phyloP scores from a whole-genome alignment of 1,140 invertebrate genomes.

The Agrypnia vestita region DNA sequence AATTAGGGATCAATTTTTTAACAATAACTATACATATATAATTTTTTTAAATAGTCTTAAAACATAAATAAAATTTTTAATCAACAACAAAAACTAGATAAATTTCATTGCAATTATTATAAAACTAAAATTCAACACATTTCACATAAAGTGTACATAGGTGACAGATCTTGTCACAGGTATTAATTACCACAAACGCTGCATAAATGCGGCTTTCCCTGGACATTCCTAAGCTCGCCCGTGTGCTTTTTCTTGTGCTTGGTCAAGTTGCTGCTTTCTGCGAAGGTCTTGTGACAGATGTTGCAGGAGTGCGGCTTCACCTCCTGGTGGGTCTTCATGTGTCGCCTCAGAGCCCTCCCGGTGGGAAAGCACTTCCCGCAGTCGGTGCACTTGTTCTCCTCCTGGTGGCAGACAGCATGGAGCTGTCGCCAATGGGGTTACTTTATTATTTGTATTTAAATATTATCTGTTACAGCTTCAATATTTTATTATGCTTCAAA shows the following conservation, averaged over 20 bases:
- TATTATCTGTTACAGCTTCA: too few species aligned
- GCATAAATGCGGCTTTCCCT: conserved; percentile 69
- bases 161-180: neutral
- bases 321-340: conserved; percentile 69
- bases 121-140: too few species aligned
- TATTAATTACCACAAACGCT: conserved; percentile 65
- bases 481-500: too few species aligned
- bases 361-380: conserved; percentile 59
- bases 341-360: conserved; percentile 69
- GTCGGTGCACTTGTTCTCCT: conserved; percentile 56
- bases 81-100: too few species aligned
- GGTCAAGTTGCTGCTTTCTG: conserved; percentile 70
- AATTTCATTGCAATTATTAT: too few species aligned
- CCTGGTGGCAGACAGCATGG: conserved; percentile 65
- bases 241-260: conserved; percentile 72
- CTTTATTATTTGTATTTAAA: too few species aligned
- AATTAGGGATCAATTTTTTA: too few species aligned
- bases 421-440: conserved; percentile 54
- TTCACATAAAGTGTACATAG: too few species aligned
- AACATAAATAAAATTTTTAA: too few species aligned
- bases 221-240: conserved; percentile 67
- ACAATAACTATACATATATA: neutral
- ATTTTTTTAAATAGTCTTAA: neutral
- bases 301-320: conserved; percentile 70
- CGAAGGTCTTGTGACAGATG: conserved; percentile 72